These are phyloP conservation scores for Oryzias woworae DNA, from an alignment of 2,113 vertebrate genomes.

Conservation along the genomic window DNA sequence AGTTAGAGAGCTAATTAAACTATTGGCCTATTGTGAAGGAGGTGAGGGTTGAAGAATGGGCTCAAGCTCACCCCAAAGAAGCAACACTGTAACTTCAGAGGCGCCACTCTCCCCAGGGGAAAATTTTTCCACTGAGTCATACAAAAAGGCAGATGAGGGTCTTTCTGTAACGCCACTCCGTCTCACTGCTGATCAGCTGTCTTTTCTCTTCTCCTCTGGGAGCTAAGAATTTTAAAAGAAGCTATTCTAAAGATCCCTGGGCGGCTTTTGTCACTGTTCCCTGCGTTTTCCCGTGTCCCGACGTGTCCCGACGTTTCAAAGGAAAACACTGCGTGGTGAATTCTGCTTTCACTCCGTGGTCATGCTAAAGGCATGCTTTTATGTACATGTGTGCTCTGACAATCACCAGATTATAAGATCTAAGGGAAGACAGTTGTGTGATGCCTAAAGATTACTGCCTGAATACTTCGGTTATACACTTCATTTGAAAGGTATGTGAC, in stretches of 20 bases:
- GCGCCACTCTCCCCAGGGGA: conserved; percentile 12
- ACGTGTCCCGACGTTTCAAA: conserved; percentile 30
- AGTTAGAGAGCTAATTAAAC: conserved; percentile 70
- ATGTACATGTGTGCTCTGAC: background rate
- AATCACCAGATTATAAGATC: conserved; percentile 1
- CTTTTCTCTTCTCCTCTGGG: conserved; percentile 7
- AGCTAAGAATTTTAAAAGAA: conserved; percentile 32
- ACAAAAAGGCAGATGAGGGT: conserved; percentile 32
- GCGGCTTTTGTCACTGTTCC: conserved; percentile 36
- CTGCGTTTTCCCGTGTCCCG: conserved; percentile 39
- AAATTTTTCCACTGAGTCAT: conserved; percentile 57
- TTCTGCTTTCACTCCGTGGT: conserved; percentile 11
- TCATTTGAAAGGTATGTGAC: too few relatives aligned
- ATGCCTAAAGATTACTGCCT: too few relatives aligned
- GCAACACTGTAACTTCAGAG: conserved; percentile 44
- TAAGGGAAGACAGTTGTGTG: background rate
- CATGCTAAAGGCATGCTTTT: conserved; percentile 4
- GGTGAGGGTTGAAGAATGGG: conserved; percentile 45
- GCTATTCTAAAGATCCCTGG: conserved; percentile 32
- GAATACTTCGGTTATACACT: too few relatives aligned
- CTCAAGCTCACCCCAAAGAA: conserved; percentile 42
- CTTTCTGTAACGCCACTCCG: conserved; percentile 19
- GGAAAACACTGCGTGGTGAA: conserved; percentile 49
- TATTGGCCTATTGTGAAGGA: conserved; percentile 51
- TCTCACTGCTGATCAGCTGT: conserved; percentile 20